Evolutionary conservation across 2,888 invertebrate species (phyloP).

Genomic region (Torymus aiolomorphi): DNA sequence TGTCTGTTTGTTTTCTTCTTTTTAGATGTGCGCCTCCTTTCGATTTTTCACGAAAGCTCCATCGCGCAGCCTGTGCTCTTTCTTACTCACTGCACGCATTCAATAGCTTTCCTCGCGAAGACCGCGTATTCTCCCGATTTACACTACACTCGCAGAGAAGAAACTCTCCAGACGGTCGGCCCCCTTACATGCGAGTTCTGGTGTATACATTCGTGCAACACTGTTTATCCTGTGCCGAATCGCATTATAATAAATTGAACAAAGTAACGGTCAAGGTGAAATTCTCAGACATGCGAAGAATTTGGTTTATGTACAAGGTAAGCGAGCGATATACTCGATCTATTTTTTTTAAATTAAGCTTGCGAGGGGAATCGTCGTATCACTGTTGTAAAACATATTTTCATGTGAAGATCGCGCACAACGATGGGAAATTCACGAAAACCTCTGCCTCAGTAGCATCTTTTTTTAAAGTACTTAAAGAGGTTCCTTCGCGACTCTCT

Average conservation of each 20-base stretch:
- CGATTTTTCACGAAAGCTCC: conserved; percentile 4
- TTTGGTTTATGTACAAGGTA: too few species aligned
- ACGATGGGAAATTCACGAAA: conserved; percentile 26
- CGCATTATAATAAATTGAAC: too few species aligned
- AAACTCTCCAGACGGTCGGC: too few species aligned
- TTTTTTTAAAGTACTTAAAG: too few species aligned
- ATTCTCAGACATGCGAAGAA: too few species aligned
- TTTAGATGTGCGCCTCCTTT: neutral
- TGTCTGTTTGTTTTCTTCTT: neutral
- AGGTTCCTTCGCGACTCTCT: too few species aligned
- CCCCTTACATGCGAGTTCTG: neutral
- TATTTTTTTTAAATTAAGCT: neutral
- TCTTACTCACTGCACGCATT: neutral
- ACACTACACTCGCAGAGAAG: conserved; percentile 19
- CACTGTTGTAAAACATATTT: conserved; percentile 13
- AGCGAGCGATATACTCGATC: too few species aligned
- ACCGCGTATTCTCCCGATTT: conserved; percentile 51
- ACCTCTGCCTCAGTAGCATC: neutral
- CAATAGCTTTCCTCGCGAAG: conserved; percentile 35
- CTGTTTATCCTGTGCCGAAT: neutral
- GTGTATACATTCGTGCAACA: neutral
- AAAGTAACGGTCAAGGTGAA: too few species aligned
- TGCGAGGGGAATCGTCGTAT: conserved; percentile 9
- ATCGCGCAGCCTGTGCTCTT: neutral
- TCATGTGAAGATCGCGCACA: neutral